Base-by-base conservation (phyloP, 2,113 vertebrate genomes). In the Hemiscyllium ocellatum region DNA sequence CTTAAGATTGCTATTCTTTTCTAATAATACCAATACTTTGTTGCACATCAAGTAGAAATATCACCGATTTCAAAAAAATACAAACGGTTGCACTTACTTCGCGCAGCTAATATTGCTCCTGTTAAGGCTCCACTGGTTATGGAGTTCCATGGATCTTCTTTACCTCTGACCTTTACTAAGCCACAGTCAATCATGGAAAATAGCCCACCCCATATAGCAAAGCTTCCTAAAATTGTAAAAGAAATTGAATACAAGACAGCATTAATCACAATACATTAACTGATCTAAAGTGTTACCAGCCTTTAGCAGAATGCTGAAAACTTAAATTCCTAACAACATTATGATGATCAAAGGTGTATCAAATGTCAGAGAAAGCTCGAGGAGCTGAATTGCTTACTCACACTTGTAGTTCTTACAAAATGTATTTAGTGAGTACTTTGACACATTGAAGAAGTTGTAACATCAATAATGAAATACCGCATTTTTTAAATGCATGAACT, bases 91-190 rank as follows among this genome's bases (percentile, higher is more conserved):
- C 76, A 85, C 99, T 99, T 97, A 99, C 99, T 99, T 98, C 99
- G 98, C 72, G 99, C 98, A 96, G 99, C 99, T 72, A 99, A 97
- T 89, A 99, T 98, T 95, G 99, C 99, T 96, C 99, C 99, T 0
- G 99, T 99, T 97, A 99, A 97, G 96, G 99, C 99, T 86, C 99
- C 99, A 0, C 99, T 99, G 0, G 98, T 99, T 97, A 99, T 99
- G 0, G 99, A 99, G 96, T 99, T 99, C 99, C 99, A 99, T 0
- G 99, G 99, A 97, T 99, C 99, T 96, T 99, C 99, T 95, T 99
- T 99, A 47, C 99, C 99, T 96, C 99, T 97, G 95, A 98, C 97
- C 95, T 98, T 98, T 96, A 99, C 99, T 97, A 99, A 98, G 95
- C 98, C 98, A 96, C 99, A 99, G 97, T 99, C 99, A 15, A 99